phyloP scores from a whole-genome alignment of 2,797 vertebrate species.

The Rhynchotus rufescens region DNA sequence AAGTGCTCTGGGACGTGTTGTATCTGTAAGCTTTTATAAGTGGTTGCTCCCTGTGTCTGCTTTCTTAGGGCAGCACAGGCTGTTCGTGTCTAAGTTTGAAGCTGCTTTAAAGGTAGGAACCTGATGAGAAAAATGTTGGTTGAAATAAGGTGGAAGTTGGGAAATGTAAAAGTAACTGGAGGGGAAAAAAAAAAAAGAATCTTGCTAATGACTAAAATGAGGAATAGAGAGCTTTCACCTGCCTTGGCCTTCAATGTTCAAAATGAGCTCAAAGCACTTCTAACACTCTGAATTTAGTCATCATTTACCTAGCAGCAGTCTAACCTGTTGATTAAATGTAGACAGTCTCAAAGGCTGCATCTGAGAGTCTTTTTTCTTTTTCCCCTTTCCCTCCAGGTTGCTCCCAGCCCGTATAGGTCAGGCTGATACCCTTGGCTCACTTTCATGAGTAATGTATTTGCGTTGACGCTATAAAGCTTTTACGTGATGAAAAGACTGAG shows the following conservation, averaged over 20 bases:
- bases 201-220: background rate
- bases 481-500: background rate
- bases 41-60: fast-evolving
- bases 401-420: background rate
- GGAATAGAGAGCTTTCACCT: background rate
- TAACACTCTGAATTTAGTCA: background rate
- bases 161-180: background rate
- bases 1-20: background rate
- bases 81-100: background rate
- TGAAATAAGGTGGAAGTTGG: background rate
- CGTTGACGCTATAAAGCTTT: background rate
- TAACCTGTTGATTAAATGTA: constrained; percentile 9
- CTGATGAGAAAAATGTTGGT: background rate
- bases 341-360: background rate
- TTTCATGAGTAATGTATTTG: background rate
- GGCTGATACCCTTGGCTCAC: background rate
- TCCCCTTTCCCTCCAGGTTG: background rate
- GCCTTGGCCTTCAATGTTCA: background rate
- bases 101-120: background rate
- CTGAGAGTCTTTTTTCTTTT: background rate
- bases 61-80: background rate
- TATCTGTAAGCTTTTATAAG: background rate
- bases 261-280: background rate
- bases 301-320: background rate
- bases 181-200: background rate